Evolutionary conservation across 2,888 invertebrate genomes (phyloP).

Genomic region (Temnothorax rugatulus): DNA sequence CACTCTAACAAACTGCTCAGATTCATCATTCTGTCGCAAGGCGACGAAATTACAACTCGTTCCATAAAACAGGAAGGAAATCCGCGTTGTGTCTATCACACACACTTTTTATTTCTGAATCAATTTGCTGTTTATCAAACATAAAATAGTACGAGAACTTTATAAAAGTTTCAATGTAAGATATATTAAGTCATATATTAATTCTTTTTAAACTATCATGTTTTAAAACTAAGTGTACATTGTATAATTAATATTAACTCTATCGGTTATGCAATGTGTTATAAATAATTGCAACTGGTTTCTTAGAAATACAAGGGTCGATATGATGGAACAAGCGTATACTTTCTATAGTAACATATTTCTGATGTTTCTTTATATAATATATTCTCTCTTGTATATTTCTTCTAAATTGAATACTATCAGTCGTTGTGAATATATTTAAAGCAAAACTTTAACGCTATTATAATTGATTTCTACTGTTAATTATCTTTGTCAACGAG

Average conservation of each 20-base stretch:
- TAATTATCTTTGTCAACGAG: neutral
- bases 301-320: neutral
- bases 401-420: no score
- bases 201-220: neutral
- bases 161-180: neutral
- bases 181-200: neutral
- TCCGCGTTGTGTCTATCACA: no score
- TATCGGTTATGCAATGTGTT: neutral
- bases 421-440: no score
- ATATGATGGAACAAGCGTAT: neutral
- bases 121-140: neutral
- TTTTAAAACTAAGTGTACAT: neutral
- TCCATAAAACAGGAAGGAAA: slow-evolving; percentile 2
- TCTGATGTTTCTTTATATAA: no score
- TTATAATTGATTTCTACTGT: neutral
- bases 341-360: no score
- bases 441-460: no score
- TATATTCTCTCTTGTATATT: no score
- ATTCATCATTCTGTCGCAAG: neutral
- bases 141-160: neutral
- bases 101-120: slow-evolving; percentile 19
- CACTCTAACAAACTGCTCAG: neutral
- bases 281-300: neutral
- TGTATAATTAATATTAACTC: neutral
- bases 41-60: neutral